phyloP scores from a whole-genome alignment of 2,888 invertebrate genomes.

The Rotaria magnacalcarata region DNA sequence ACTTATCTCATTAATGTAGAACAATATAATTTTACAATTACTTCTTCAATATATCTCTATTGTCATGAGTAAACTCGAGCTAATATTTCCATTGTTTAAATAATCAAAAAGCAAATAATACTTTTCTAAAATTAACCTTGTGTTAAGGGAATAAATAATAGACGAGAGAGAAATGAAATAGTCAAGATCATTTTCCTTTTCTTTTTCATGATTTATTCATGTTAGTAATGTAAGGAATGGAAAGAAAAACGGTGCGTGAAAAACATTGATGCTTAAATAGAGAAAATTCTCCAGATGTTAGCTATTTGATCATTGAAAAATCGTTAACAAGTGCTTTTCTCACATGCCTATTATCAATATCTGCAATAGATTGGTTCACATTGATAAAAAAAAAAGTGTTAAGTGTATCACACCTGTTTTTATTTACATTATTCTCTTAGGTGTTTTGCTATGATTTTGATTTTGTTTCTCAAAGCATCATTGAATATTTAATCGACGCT shows the following conservation, averaged over 20 bases:
- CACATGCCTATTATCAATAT: conserved; percentile 1
- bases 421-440: background rate
- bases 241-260: background rate
- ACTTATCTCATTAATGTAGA: no score
- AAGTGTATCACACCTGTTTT: conserved; percentile 11
- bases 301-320: background rate
- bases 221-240: no score
- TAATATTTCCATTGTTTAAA: no score
- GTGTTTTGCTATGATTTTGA: background rate
- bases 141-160: no score
- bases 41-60: no score
- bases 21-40: no score
- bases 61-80: no score
- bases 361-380: background rate
- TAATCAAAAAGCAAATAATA: no score
- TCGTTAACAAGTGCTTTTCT: conserved; percentile 3
- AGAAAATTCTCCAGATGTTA: background rate
- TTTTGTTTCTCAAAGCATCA: background rate
- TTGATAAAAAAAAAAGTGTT: background rate
- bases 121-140: no score
- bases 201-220: no score
- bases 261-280: background rate
- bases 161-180: no score
- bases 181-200: no score
- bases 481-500: background rate